Percentiles rank a stretch among this genome's conserved stretches.
Conservation (phyloP, 2,888 invertebrate genomes). For the Pogonocherus hispidulus region DNA sequence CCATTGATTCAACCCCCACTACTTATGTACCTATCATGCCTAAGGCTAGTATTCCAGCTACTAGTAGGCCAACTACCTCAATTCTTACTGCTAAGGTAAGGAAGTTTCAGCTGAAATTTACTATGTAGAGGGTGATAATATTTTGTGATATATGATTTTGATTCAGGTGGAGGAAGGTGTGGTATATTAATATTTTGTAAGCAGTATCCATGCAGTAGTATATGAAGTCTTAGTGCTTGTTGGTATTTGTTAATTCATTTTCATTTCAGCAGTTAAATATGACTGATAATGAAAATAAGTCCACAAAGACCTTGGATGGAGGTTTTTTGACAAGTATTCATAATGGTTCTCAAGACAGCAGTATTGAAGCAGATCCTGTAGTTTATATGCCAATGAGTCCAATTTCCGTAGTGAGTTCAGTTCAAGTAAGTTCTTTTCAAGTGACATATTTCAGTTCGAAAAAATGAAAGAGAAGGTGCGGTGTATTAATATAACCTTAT, state of each 20-base stretch:
- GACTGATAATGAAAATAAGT: constrained; percentile 45
- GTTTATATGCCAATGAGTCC: constrained; percentile 64
- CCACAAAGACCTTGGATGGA: constrained; percentile 38
- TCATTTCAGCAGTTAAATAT: constrained; percentile 45
- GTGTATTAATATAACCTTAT: too few species aligned
- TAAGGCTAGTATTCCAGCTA: constrained; percentile 41
- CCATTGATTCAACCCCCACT: constrained; percentile 46
- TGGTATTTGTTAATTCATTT: not conserved
- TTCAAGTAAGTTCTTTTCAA: constrained; percentile 57
- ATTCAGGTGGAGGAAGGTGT: too few species aligned
- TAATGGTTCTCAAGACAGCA: constrained; percentile 54
- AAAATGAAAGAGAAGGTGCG: too few species aligned
- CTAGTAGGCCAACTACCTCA: constrained; percentile 49
- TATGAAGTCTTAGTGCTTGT: not conserved
- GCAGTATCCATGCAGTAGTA: too few species aligned
- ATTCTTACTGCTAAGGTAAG: constrained; percentile 49
- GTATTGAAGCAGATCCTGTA: constrained; percentile 56
- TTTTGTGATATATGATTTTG: too few species aligned
- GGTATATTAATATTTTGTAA: not conserved
- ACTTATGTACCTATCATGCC: constrained; percentile 50
- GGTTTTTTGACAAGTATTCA: constrained; percentile 46
- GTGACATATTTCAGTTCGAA: too few species aligned
- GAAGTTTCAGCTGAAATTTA: not conserved
- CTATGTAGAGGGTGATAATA: not conserved
- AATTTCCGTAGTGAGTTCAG: constrained; percentile 61